Base-by-base conservation (phyloP, 2,797 vertebrate species). In the Gymnoscopelus microlampas region DNA sequence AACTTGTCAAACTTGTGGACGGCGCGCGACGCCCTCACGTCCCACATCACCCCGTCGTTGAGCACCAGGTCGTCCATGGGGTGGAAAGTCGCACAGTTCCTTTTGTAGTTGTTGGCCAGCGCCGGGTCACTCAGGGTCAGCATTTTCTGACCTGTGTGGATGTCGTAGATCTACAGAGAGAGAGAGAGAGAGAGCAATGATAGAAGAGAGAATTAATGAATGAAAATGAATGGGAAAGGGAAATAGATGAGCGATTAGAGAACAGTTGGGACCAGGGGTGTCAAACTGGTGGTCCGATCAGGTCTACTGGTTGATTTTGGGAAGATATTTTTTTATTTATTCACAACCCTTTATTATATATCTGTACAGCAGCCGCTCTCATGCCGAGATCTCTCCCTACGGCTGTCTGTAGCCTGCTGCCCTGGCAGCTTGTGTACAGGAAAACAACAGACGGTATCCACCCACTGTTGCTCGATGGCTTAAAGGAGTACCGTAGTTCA, bases 1-100 rank as follows among this genome's bases (percentile, higher is more conserved):
- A 97, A 97, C 85, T 97, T 97, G 88, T 97, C 96, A 77, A 97
- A 97, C 87, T 97, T 97, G 88, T 97, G 96, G 68, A 97, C 95
- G 78, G 96, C 95, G 86, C 95, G 94, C 51, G 95, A 88, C 3
- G 95, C 95, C 78, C 95, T 95, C 56, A 96, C 94, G 77, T 97
- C 96, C 96, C 96, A 96, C 76, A 97, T 92, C 68, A 96, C 95
- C 12, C 96, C 96, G 80, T 97, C 96, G 68, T 97, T 97, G 91
- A 97, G 90, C 76, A 97, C 95, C 86, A 97, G 93, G 87, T 97
- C 96, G 15, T 97, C 96, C 53, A 95, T 96, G 71, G 96, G 95
- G 85, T 96, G 96, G 88, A 97, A 97, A 66, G 96, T 96, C 79
- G 96, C 96, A 83, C 93, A 96, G 87, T 97, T 97, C 82, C 95